Evolutionary conservation across 1,140 invertebrate species (phyloP).

Genomic region (Ceratina japonica): DNA sequence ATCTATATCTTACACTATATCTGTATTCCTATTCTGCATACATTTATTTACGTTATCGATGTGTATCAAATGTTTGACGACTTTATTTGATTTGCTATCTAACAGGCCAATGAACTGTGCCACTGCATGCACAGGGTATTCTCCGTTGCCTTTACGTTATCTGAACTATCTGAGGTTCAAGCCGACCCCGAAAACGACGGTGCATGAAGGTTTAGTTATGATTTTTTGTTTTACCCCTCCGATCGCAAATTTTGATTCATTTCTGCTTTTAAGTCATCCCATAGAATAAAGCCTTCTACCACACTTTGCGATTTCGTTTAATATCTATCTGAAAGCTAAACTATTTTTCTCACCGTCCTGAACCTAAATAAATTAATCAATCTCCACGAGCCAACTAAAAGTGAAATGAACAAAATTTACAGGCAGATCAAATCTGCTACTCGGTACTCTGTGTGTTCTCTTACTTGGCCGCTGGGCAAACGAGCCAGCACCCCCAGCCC

Average conservation of each 20-base stretch:
- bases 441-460: constrained; percentile 99
- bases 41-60: background rate
- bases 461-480: constrained; percentile 93
- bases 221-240: constrained; percentile 48
- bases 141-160: constrained; percentile 75
- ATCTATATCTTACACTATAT: too few relatives aligned
- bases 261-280: too few relatives aligned
- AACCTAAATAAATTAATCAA: background rate
- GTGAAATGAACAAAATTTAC: constrained; percentile 68
- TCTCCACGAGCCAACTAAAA: background rate
- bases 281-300: background rate
- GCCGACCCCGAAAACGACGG: constrained; percentile 50
- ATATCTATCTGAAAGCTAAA: too few relatives aligned
- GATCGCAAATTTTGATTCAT: background rate
- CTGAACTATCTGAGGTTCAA: constrained; percentile 64
- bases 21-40: too few relatives aligned
- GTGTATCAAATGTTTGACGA: background rate
- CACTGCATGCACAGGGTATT: constrained; percentile 79
- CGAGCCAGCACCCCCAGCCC: constrained; percentile 68
- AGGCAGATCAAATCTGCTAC: constrained; percentile 99
- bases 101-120: constrained; percentile 76
- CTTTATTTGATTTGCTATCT: constrained; percentile 24
- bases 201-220: constrained; percentile 63
- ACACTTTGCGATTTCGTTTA: background rate
- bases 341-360: background rate